Conservation (phyloP, 1,140 invertebrate genomes). For the Aphelinus certus region DNA sequence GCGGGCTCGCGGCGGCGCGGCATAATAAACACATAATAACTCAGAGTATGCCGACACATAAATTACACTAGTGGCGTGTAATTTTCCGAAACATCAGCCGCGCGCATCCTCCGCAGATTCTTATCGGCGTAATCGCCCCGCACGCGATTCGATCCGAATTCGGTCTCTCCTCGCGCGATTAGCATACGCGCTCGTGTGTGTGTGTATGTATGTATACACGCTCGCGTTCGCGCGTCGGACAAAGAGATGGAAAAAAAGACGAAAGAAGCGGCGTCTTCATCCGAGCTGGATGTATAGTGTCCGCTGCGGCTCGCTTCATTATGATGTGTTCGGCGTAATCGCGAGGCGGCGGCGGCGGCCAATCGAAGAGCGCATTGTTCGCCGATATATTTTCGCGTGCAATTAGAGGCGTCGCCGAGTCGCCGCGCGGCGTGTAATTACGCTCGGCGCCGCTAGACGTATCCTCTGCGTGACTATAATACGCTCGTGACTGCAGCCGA, state of each 20-base stretch:
- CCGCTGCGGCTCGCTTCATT: too few relatives aligned
- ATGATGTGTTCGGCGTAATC: too few relatives aligned
- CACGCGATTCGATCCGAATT: neutral
- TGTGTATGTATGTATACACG: too few relatives aligned
- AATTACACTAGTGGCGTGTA: constrained; percentile 9
- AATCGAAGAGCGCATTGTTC: constrained; percentile 15
- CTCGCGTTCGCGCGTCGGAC: neutral
- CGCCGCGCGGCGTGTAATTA: constrained; percentile 32
- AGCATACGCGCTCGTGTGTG: neutral
- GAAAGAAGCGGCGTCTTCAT: neutral
- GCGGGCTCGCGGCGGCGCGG: neutral
- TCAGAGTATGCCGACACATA: constrained; percentile 7
- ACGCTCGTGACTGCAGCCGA: too few relatives aligned
- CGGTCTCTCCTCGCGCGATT: neutral
- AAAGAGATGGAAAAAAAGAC: neutral
- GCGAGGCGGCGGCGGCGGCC: neutral
- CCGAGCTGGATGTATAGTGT: too few relatives aligned
- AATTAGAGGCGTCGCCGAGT: constrained; percentile 23
- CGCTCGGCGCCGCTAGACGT: constrained; percentile 13
- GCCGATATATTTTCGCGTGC: constrained; percentile 15
- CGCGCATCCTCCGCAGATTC: neutral
- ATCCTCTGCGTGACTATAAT: too few relatives aligned
- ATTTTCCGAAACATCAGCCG: constrained; percentile 6
- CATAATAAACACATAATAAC: constrained; percentile 27
- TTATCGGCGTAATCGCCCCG: neutral